Evolutionary conservation across 2,888 invertebrate species (phyloP).

Genomic region (Nomada hirtipes): DNA sequence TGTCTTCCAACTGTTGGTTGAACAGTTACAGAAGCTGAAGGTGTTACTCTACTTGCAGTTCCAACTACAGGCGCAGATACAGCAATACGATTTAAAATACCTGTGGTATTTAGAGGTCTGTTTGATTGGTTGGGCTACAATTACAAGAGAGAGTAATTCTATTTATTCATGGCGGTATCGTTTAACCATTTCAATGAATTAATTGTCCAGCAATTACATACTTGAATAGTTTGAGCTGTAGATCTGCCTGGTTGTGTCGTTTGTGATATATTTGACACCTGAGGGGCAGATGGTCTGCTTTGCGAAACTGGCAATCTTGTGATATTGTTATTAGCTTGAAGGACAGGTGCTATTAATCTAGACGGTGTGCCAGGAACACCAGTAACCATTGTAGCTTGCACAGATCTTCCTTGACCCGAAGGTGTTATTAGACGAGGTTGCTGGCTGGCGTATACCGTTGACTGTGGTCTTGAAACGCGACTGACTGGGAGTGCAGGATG

Average conservation of each 20-base stretch:
- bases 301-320: conserved; percentile 79
- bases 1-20: conserved; percentile 79
- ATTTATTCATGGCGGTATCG: not conserved
- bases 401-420: conserved; percentile 76
- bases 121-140: conserved; percentile 78
- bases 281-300: conserved; percentile 76
- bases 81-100: conserved; percentile 80
- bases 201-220: conserved; percentile 44
- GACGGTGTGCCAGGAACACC: conserved; percentile 79
- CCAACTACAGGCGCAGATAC: conserved; percentile 80
- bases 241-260: conserved; percentile 76
- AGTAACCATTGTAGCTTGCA: conserved; percentile 81
- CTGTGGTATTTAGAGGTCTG: conserved; percentile 75
- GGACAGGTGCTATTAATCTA: conserved; percentile 80
- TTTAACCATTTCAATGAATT: not conserved
- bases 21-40: conserved; percentile 78
- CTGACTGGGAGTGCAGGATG: conserved; percentile 79
- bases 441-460: conserved; percentile 75
- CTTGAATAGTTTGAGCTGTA: conserved; percentile 78
- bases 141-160: conserved; percentile 27
- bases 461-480: conserved; percentile 77
- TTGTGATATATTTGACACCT: conserved; percentile 76
- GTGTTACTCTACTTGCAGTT: conserved; percentile 78
- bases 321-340: conserved; percentile 77
- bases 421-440: conserved; percentile 79